Base-by-base conservation (phyloP, 2,113 vertebrate species). In the Reinhardtius hippoglossoides region DNA sequence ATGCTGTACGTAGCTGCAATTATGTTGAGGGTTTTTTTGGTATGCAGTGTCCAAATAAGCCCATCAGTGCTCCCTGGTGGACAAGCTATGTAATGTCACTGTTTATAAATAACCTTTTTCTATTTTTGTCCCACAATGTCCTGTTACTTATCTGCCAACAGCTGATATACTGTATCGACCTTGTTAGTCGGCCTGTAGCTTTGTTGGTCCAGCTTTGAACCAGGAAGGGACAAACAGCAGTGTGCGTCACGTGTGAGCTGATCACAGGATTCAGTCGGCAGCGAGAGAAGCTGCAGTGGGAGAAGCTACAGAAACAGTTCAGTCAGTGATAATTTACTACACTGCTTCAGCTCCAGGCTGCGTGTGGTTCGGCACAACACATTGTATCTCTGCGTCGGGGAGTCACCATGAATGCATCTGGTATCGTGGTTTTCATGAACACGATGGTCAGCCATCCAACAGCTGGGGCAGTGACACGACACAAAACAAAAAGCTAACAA, bases 281-380 rank as follows among this genome's bases (percentile, higher is more conserved):
- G 13, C 40, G 2, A 61, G n/a, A 42, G 35, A 42, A 15, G 37
- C n/a, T 40, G 37, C 20, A 37, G 3, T 21, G 35, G 20, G 12
- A 5, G 12, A 62, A 21, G 18, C 16, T n/a, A 23, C 35, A 13
- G 60, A 61, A 6, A 62, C 10, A 18, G 6, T n/a, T 48, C 21
- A 66, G 23, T 66, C 63, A 31, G 24, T 50, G 44, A 50, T 31
- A n/a, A 31, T 50, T 66, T 24, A 64, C 13, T 24, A 9, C 62
- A 2, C 63, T 24, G 42, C n/a, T 26, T 26, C 15, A 64, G 23
- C 42, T 46, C 23, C 0, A 64, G 23, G 63, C 46, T 5, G 16
- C 9, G 6, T 31, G 31, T 31, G 6, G 40, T 50, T 31, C 5
- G 1, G 2, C 60, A 42, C n/a, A 42, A 21, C 42, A 20, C 23